phyloP scores from a whole-genome alignment of 2,113 vertebrate genomes.

The Gasterosteus nipponicus region DNA sequence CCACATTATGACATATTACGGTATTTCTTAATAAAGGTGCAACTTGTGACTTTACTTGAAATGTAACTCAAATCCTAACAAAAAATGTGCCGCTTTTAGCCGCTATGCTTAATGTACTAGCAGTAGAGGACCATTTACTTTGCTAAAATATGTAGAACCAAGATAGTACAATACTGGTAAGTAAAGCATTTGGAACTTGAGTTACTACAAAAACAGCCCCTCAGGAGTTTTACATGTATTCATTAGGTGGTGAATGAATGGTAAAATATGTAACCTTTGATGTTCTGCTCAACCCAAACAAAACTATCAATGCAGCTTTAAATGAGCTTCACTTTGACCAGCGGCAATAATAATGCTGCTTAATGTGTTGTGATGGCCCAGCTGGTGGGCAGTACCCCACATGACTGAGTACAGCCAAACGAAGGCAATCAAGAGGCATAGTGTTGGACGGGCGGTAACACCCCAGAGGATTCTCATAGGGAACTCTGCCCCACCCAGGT shows the following conservation, averaged over 20 bases:
- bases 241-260: background rate
- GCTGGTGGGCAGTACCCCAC: too few species aligned
- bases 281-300: background rate
- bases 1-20: constrained; percentile 39
- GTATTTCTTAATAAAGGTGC: constrained; percentile 18
- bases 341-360: background rate
- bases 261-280: background rate
- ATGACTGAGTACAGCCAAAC: too few species aligned
- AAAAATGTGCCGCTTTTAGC: background rate
- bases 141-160: background rate
- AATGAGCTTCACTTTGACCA: background rate
- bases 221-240: background rate
- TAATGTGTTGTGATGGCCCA: too few species aligned
- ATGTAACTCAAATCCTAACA: constrained; percentile 9
- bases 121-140: background rate
- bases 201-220: too few species aligned
- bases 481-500: too few species aligned
- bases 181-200: background rate
- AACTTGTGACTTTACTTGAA: constrained; percentile 12
- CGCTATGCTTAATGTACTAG: background rate
- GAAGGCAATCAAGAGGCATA: too few species aligned
- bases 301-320: background rate
- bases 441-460: too few species aligned
- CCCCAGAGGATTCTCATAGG: too few species aligned
- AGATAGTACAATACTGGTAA: background rate